Base-by-base conservation (phyloP, 2,797 vertebrate species). In the Coccyzus lansbergi region DNA sequence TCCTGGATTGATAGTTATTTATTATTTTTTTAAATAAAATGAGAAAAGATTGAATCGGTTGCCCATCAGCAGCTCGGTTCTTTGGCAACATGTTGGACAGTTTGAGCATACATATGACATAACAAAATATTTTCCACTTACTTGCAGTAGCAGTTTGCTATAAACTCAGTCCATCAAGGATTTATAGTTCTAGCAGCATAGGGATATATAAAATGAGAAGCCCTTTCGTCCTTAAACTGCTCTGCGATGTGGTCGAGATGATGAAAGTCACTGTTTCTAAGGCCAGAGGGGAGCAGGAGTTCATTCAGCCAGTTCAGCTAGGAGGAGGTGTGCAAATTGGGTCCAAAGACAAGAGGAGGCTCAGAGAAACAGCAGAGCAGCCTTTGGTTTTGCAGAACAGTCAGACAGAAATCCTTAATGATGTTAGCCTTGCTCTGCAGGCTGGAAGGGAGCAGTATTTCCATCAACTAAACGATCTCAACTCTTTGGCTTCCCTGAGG, bases 121-220 rank as follows among this genome's bases (percentile, higher is more conserved):
- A 88, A 95, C 94, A 94, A 88, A 88, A 88, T 86, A 83, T 76
- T 90, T 91, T 75, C 94, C 84, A 78, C 46, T 95, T n/a, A 33
- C 56, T 93, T 62, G 87, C 89, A 83, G 95, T 80, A 96, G 95
- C 95, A 91, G 91, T 86, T 92, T 90, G 93, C 85, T 94, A 84
- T 88, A 96, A 93, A 95, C 46, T 88, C 83, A 92, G 90, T 94
- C 77, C 93, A 86, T 76, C 24, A 5, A 63, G 60, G 84, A 94
- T 90, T 95, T 90, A 88, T 62, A 90, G 89, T 82, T 91, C 87
- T 94, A 96, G 95, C 95, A 96, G 95, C 96, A 94, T 63, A 67
- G 86, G 70, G 40, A 67, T 95, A 91, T 56, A 82, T 67, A 83
- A 94, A 95, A 96, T 69, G 74, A 96, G 88, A 92, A 95, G 93